A percentile compares a stretch with the other conserved stretches of the same genome.
Evolutionary conservation across 1,140 invertebrate species (phyloP).

Genomic region (Muscidifurax raptorellus): DNA sequence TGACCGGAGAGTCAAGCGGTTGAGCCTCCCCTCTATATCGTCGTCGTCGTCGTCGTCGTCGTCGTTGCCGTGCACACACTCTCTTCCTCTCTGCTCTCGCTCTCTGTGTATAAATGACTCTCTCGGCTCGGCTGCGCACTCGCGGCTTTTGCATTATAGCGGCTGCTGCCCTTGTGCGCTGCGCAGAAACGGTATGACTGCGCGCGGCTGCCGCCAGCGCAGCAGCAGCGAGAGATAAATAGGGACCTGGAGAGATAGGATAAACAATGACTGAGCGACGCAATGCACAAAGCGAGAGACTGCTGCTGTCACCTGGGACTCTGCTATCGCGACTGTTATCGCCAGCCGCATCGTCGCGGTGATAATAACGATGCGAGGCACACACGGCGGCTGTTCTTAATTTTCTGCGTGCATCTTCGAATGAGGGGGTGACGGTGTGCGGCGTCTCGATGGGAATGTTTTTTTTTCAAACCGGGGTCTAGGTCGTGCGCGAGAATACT

Average conservation of each 20-base stretch:
- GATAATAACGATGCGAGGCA: not conserved
- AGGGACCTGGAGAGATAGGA: not conserved
- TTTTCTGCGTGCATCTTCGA: not conserved
- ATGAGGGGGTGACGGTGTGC: too few species aligned
- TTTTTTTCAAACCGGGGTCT: not conserved
- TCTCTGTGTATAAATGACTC: slow-evolving; percentile 22
- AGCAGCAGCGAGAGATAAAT: slow-evolving; percentile 2
- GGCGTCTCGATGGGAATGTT: not conserved
- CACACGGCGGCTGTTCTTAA: not conserved
- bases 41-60: not conserved
- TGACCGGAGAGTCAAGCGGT: slow-evolving; percentile 65
- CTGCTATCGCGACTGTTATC: not conserved
- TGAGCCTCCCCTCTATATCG: not conserved
- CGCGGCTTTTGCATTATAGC: slow-evolving; percentile 29
- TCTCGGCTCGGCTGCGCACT: slow-evolving; percentile 21
- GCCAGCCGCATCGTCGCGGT: not conserved
- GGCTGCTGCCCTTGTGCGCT: not conserved
- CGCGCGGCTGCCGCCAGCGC: not conserved
- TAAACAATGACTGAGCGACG: slow-evolving; percentile 20
- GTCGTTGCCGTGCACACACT: not conserved
- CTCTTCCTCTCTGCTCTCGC: not conserved
- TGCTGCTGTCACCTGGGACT: not conserved
- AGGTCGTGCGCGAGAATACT: too few species aligned
- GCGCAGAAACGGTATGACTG: slow-evolving; percentile 49
- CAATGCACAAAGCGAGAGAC: not conserved